Base-by-base conservation (phyloP, 2,888 invertebrate genomes). In the Trissolcus japonicus region DNA sequence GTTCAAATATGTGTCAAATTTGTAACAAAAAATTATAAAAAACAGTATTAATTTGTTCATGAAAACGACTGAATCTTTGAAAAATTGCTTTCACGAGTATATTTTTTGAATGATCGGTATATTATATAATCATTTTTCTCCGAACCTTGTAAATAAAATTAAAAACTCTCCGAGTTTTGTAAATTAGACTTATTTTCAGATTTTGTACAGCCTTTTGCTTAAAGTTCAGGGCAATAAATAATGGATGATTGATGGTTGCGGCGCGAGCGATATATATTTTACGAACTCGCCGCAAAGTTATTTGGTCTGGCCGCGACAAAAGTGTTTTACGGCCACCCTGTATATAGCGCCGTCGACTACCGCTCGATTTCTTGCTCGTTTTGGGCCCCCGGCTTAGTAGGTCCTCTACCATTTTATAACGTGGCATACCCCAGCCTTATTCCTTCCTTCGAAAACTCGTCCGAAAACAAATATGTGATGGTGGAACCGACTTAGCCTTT, bases 341-440 rank as follows among this genome's bases (percentile, higher is more conserved):
- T 80, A 82, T 71, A 66, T 69, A 67, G 62, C 65, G 72, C 63
- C 72, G 80, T 55, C 69, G 79, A 77, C 68, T 61, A 71, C 79
- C 74, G 80, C 60, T 61, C 53, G 69, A 74, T 81, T 81, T 82
- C 73, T 82, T 83, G 80, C 67, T 82, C 65, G 78, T 82, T 84
- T 83, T 67, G 68, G 78, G 77, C 62, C 74, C 79, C 80, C 73
- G 75, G 68, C 57, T 54, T 48, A 79, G 65, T 79, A 80, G 82
- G 82, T 81, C 83, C 82, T 78, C 78, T 82, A 84, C 84, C 83
- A 85, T 85, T 84, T 84, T 84, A 83, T 84, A 74, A 72, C 68
- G 68, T 68, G 66, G 75, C 74, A 79, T 76, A 75, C 76, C 61
- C 75, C 79, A 51, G 73, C 69, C 77, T 62, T 25, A 25, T 25